A percentile compares a stretch with the other conserved stretches of the same genome.
phyloP scores from a whole-genome alignment of 2,113 vertebrate species.

The Aldabrachelys gigantea region DNA sequence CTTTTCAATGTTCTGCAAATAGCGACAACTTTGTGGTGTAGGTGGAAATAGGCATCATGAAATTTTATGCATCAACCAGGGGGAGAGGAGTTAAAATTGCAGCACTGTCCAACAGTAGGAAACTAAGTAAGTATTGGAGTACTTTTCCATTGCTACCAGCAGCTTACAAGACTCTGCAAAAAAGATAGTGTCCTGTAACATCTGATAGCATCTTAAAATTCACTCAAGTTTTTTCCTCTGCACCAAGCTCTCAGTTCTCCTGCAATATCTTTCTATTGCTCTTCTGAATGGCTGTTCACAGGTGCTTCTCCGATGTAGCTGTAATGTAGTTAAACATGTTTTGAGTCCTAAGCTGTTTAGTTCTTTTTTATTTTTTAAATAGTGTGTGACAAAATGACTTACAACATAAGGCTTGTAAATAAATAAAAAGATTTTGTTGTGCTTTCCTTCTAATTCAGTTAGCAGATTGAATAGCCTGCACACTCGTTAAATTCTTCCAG shows the following conservation, averaged over 20 bases:
- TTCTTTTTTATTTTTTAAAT: not conserved
- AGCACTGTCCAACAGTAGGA: not conserved
- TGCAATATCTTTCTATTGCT: not conserved
- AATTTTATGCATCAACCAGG: not conserved
- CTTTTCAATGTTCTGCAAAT: not conserved
- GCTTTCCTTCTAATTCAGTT: not conserved
- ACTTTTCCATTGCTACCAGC: not conserved
- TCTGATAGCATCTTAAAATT: not conserved
- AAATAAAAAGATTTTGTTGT: not conserved
- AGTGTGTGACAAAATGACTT: not conserved
- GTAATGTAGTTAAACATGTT: not conserved
- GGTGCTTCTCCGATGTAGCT: not conserved
- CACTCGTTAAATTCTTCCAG: not conserved
- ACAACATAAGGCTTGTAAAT: not conserved
- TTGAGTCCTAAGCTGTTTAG: constrained; percentile 9
- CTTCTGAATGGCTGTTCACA: not conserved
- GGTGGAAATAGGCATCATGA: not conserved
- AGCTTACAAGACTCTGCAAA: not conserved
- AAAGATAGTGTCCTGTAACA: not conserved
- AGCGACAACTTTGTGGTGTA: not conserved
- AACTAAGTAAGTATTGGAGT: not conserved
- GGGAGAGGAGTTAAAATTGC: not conserved
- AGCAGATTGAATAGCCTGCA: not conserved
- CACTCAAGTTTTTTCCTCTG: not conserved
- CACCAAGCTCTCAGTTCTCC: not conserved